Evolutionary conservation across 2,888 invertebrate species (phyloP), one percentile per base, ranked within the genome.

Genomic region (Scaptomyza parva): DNA sequence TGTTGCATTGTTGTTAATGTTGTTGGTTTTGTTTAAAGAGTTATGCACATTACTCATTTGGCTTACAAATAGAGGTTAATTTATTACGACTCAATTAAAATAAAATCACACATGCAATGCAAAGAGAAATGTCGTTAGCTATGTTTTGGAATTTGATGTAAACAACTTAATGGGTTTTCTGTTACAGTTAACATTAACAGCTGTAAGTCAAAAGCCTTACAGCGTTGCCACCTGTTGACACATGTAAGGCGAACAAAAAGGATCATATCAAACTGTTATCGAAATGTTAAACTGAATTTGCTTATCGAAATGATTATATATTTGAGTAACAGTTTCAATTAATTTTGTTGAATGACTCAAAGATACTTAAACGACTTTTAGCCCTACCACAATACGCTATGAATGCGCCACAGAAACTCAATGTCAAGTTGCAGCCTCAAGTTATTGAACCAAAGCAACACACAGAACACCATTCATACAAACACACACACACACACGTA

Each of bases 61-160:
- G 75, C 77, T 79, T 86, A 86, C 82, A 86, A 86, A 85, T 78
- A 67, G 82, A 78, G 83, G 80, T 83, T 82, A 82, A 82, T 70
- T 83, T 80, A 83, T 71, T 69, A 68, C 62, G 63, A 67, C 69
- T 71, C 63, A 70, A 76, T 81, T 50, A 40, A 64, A 65, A 40
- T 76, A 76, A 76, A 76, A 69, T 47, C 60, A 63, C 58, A 76
- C 55, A 65, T 41, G 58, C 52, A 55, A 51, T 52, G 44, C 55
- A 44, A 47, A 67, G 50, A 58, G 68, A 63, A 74, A 66, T 73
- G 75, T 37, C 39, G 39, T 12, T 24, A n/a, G n/a, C n/a, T n/a
- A n/a, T n/a, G n/a, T n/a, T n/a, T n/a, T n/a, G n/a, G n/a, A n/a
- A n/a, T n/a, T n/a, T n/a, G n/a, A n/a, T n/a, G n/a, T n/a, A n/a